Percentiles rank a stretch among this genome's conserved stretches.
phyloP scores from a whole-genome alignment of 1,140 invertebrate genomes.

The Hylaeus volcanicus region DNA sequence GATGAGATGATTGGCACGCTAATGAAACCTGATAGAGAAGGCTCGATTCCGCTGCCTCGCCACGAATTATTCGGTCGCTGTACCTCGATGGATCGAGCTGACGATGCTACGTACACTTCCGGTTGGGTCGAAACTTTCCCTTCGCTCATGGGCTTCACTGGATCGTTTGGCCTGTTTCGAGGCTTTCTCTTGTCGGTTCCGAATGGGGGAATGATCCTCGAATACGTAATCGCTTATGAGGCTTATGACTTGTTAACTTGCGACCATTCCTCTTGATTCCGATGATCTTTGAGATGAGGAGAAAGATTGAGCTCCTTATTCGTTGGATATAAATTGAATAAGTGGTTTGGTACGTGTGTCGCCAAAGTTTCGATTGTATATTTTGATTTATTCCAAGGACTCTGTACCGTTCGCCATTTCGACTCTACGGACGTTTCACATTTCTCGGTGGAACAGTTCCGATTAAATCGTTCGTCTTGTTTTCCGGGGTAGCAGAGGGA shows the following conservation, averaged over 20 bases:
- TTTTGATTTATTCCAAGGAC: no score
- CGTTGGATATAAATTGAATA: no score
- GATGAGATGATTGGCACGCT: conserved; percentile 77
- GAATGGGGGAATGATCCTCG: no score
- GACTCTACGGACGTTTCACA: not conserved
- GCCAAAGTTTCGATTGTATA: no score
- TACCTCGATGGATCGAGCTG: conserved; percentile 60
- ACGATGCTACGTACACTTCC: conserved; percentile 68
- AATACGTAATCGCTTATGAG: no score
- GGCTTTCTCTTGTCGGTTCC: no score
- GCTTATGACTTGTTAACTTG: no score
- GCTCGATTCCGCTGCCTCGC: conserved; percentile 50
- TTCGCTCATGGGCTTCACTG: not conserved
- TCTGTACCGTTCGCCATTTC: no score
- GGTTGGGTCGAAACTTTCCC: conserved; percentile 15
- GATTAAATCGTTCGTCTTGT: not conserved
- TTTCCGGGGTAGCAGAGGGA: conserved; percentile 3
- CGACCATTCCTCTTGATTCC: no score
- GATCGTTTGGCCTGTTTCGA: not conserved
- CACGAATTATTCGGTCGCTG: conserved; percentile 63
- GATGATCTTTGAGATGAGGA: no score
- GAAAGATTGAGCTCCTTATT: no score
- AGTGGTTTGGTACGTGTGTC: no score
- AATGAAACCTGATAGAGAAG: conserved; percentile 76
- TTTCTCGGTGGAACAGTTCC: not conserved